Evolutionary conservation across 2,888 invertebrate species (phyloP), one percentile per base, ranked within the genome.

Genomic region (Sarcophaga subvicina): DNA sequence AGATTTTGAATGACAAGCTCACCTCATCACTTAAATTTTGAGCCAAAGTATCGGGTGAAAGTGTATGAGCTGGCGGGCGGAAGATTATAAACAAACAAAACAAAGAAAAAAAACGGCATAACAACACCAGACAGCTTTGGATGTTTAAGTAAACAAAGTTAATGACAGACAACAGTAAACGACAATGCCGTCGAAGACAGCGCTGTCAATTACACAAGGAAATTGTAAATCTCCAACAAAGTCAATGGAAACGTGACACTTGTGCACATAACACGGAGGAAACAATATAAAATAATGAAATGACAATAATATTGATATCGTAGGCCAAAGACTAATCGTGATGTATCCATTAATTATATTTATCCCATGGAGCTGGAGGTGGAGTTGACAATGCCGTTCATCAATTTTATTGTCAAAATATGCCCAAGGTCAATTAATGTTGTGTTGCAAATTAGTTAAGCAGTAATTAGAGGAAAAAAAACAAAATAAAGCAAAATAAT

Each of bases 321-420:
- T 77, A 77, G 59, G 67, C 59, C 66, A 76, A 59, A 54, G 59
- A 20, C 66, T 67, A 67, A 77, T 37, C 22, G 54, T 66, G 11
- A 45, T 66, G 10, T 59, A 77, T 67, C 37, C 49, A 77, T 67
- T 77, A 67, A 77, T 77, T 67, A 66, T n/a, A 11, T 20, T 37
- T 20, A 63, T 49, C 4, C 4, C 8, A 25, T 17, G n/a, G n/a
- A 37, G 20, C 2, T 20, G 54, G 17, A 14, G 12, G 12, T 54
- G 54, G 10, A 54, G 4, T 54, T 54, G 4, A 8, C 37, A 11
- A n/a, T 6, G 22, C 49, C 22, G 45, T 76, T 66, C 71, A 82
- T 82, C 76, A 82, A 82, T 71, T 64, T 76, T 66, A 70, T 70
- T 76, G 54, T 82, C 70, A 76, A 76, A 76, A 47, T 49, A 54